Conservation (phyloP, 2,888 invertebrate genomes). For the Dryobotodes eremita region DNA sequence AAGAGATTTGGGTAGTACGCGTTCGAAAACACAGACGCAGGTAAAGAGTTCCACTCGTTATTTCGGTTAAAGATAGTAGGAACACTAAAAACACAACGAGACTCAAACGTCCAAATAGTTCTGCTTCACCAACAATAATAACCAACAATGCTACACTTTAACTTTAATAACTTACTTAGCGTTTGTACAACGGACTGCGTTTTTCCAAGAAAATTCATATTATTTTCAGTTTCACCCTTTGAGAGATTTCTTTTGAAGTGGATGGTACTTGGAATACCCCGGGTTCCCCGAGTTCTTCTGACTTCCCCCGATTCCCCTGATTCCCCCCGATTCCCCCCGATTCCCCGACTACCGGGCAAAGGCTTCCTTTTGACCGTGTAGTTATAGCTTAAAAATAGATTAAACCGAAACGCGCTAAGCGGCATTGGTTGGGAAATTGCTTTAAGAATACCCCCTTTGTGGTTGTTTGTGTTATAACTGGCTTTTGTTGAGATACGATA, state of each 20-base stretch:
- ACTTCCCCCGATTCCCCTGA: slow-evolving; percentile 3
- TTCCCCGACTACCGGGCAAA: slow-evolving; percentile 49
- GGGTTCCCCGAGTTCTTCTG: slow-evolving; percentile 18
- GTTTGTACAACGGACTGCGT: slow-evolving; percentile 38
- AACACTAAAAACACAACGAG: neutral
- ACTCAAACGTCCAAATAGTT: slow-evolving; percentile 23
- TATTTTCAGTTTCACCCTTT: slow-evolving; percentile 70
- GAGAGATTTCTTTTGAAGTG: slow-evolving; percentile 73
- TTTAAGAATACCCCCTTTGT: slow-evolving; percentile 70
- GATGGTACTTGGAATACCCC: slow-evolving; percentile 55
- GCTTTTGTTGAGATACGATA: slow-evolving; percentile 44
- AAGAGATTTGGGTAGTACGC: no score
- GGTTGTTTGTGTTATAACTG: slow-evolving; percentile 50
- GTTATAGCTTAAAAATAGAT: slow-evolving; percentile 78
- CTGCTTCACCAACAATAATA: slow-evolving; percentile 10
- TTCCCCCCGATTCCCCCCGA: slow-evolving; percentile 1
- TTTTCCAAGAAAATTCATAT: slow-evolving; percentile 69
- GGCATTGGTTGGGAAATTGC: slow-evolving; percentile 69
- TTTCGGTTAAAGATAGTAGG: neutral
- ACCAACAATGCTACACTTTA: slow-evolving; percentile 42
- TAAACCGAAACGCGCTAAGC: slow-evolving; percentile 69
- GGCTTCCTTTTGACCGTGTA: slow-evolving; percentile 75
- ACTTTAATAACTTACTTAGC: slow-evolving; percentile 62
- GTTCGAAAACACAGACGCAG: no score
- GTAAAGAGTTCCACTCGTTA: no score